These are phyloP conservation scores for Euura lappo DNA, from an alignment of 1,140 invertebrate genomes.

Conservation along the genomic window DNA sequence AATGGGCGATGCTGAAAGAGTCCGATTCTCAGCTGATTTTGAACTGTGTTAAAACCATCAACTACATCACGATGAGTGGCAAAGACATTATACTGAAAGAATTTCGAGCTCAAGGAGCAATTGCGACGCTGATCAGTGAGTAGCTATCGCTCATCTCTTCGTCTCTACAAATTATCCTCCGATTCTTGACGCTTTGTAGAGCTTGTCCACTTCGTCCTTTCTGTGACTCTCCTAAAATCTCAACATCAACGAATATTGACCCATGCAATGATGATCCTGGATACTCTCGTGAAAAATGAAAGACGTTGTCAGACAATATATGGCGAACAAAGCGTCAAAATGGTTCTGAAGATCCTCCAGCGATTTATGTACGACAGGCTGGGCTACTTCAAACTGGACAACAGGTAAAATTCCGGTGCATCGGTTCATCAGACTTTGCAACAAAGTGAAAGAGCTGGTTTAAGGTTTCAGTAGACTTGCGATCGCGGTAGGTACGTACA, in stretches of 20 bases:
- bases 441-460: neutral
- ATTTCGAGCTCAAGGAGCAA: slow-evolving; percentile 29
- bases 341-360: slow-evolving; percentile 29
- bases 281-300: slow-evolving; percentile 31
- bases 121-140: slow-evolving; percentile 34
- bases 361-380: slow-evolving; percentile 29
- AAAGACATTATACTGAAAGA: slow-evolving; percentile 25
- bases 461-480: slow-evolving; percentile 33
- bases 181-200: slow-evolving; percentile 28
- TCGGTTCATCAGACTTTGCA: neutral
- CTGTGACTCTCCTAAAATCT: slow-evolving; percentile 27
- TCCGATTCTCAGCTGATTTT: slow-evolving; percentile 26
- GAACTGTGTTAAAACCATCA: slow-evolving; percentile 34
- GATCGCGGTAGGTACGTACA: slow-evolving; percentile 37
- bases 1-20: slow-evolving; percentile 26
- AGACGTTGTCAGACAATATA: slow-evolving; percentile 21
- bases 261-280: slow-evolving; percentile 29
- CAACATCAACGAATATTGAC: slow-evolving; percentile 38
- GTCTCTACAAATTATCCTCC: slow-evolving; percentile 4
- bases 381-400: slow-evolving; percentile 39
- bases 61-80: slow-evolving; percentile 26
- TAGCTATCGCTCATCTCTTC: neutral
- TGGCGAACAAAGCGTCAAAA: slow-evolving; percentile 26
- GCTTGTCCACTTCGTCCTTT: slow-evolving; percentile 29
- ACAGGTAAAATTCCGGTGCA: slow-evolving; percentile 31